Evolutionary conservation across 2,113 vertebrate species (phyloP).

Genomic region (Hydropotes inermis): DNA sequence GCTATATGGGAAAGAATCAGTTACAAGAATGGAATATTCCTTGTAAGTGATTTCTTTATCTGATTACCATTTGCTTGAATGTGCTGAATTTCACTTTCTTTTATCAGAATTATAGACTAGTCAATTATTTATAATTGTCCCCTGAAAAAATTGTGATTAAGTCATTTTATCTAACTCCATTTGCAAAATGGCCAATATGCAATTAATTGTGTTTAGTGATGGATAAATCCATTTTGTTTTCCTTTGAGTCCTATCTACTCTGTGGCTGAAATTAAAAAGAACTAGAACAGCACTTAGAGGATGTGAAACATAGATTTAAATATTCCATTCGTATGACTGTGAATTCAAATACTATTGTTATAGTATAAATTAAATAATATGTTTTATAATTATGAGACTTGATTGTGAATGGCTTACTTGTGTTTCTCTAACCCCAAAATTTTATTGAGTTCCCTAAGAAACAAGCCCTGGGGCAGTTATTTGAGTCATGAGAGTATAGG

Average conservation of each 20-base stretch:
- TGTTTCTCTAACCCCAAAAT: neutral
- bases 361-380: constrained; percentile 45
- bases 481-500: neutral
- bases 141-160: constrained; percentile 63
- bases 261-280: constrained; percentile 65
- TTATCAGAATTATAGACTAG: neutral
- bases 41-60: constrained; percentile 42
- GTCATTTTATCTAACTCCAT: constrained; percentile 45
- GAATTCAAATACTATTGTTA: neutral
- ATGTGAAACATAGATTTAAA: constrained; percentile 17
- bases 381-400: neutral
- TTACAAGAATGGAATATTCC: neutral
- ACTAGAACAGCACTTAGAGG: constrained; percentile 40
- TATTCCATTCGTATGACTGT: neutral
- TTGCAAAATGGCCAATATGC: constrained; percentile 40
- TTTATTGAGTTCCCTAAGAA: neutral
- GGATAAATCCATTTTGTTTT: constrained; percentile 72
- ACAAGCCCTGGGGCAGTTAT: neutral
- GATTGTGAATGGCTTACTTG: neutral
- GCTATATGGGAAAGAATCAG: neutral
- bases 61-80: constrained; percentile 20
- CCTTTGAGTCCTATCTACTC: constrained; percentile 42
- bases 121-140: constrained; percentile 68
- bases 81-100: constrained; percentile 60
- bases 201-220: constrained; percentile 67